phyloP scores from a whole-genome alignment of 2,113 vertebrate species.

The Amphiprion ocellaris region DNA sequence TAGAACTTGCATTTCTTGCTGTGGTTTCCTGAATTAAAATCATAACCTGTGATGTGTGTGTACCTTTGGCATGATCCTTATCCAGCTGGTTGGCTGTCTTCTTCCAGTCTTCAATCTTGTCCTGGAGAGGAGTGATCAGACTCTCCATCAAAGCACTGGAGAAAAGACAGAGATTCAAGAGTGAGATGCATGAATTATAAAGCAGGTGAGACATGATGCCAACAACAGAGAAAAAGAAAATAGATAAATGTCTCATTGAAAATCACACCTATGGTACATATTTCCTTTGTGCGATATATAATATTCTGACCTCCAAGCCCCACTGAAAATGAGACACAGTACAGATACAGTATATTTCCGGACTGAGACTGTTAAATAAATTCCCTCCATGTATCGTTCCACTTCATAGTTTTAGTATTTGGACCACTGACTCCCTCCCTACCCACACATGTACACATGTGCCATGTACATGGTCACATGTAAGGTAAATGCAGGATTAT shows the following conservation, averaged over 20 bases:
- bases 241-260: background rate
- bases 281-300: no score
- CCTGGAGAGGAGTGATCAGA: conserved; percentile 96
- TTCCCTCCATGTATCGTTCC: background rate
- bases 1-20: background rate
- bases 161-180: conserved; percentile 24
- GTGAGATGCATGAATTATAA: background rate
- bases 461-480: no score
- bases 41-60: background rate
- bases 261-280: no score
- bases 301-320: background rate
- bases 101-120: conserved; percentile 99
- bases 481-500: background rate
- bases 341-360: no score
- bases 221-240: accelerated
- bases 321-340: conserved; percentile 10
- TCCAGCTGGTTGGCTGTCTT: conserved; percentile 96
- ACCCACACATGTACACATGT: no score
- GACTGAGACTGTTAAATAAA: no score
- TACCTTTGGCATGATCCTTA: conserved; percentile 98
- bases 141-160: conserved; percentile 95
- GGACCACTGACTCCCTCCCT: background rate
- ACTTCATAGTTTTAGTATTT: conserved; percentile 32
- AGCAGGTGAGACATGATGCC: accelerated
- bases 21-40: background rate